A percentile compares a stretch with the other conserved stretches of the same genome.
Evolutionary conservation across 2,113 vertebrate species (phyloP).

Genomic region (Setophaga coronata): DNA sequence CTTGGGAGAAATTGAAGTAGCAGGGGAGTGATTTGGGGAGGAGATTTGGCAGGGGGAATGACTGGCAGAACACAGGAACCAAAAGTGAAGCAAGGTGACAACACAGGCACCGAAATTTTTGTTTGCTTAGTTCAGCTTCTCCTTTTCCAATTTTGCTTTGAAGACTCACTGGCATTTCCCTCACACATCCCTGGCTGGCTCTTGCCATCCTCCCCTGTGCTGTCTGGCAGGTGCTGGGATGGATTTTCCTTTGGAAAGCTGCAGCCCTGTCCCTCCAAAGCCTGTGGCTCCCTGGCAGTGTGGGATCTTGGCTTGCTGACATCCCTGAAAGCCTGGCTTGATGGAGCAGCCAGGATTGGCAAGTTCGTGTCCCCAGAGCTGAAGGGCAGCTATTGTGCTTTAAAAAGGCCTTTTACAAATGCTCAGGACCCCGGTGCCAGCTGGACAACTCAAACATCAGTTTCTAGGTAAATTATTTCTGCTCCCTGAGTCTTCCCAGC

Average conservation of each 20-base stretch:
- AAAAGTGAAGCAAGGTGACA: background rate
- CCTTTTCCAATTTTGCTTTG: background rate
- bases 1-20: background rate
- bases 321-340: background rate
- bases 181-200: background rate
- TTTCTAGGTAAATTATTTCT: background rate
- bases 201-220: background rate
- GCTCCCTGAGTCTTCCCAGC: background rate
- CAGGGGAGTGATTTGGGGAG: background rate
- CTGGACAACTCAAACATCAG: background rate
- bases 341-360: background rate
- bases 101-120: accelerated
- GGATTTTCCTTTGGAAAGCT: background rate
- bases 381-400: background rate
- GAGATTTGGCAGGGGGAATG: background rate
- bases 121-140: background rate
- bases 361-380: background rate
- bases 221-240: accelerated
- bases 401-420: background rate
- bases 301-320: background rate
- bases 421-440: background rate
- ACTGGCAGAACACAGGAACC: background rate
- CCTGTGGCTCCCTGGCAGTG: background rate
- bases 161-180: background rate
- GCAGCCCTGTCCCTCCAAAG: background rate